A percentile compares a stretch with the other conserved stretches of the same genome.
phyloP scores from a whole-genome alignment of 2,113 vertebrate species.

The Oenanthe melanoleuca region DNA sequence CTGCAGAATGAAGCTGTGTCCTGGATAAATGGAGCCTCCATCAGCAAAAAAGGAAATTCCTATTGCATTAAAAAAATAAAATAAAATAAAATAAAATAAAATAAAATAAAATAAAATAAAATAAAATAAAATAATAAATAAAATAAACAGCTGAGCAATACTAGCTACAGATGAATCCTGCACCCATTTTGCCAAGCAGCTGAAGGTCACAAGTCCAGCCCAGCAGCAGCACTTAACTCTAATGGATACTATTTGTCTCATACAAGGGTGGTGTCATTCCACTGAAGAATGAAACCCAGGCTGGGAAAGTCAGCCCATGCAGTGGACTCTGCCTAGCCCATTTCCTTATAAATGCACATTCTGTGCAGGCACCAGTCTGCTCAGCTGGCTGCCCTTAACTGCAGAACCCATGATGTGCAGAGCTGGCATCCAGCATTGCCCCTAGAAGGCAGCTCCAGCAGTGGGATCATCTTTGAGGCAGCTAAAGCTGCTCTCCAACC shows the following conservation, averaged over 20 bases:
- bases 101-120: no score
- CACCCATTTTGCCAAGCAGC: not conserved
- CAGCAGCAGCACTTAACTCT: not conserved
- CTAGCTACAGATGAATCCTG: not conserved
- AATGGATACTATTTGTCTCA: not conserved
- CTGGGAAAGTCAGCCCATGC: not conserved
- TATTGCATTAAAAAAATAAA: not conserved
- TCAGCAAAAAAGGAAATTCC: not conserved
- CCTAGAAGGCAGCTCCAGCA: not conserved
- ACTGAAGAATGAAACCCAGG: not conserved
- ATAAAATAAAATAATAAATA: no score
- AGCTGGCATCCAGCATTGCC: not conserved
- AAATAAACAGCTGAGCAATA: not conserved
- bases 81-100: not conserved
- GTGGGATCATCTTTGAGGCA: not conserved
- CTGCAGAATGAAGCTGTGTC: not conserved
- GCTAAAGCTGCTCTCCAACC: not conserved
- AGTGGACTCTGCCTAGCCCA: not conserved
- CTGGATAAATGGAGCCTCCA: not conserved
- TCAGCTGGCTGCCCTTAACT: not conserved
- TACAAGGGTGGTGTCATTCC: not conserved
- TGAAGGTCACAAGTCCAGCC: not conserved
- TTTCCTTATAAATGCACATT: not conserved
- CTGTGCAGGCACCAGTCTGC: rapidly evolving
- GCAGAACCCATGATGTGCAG: not conserved